Evolutionary conservation across 1,140 invertebrate species (phyloP), one percentile per base, ranked within the genome.

Genomic region (Caerostris darwini): DNA sequence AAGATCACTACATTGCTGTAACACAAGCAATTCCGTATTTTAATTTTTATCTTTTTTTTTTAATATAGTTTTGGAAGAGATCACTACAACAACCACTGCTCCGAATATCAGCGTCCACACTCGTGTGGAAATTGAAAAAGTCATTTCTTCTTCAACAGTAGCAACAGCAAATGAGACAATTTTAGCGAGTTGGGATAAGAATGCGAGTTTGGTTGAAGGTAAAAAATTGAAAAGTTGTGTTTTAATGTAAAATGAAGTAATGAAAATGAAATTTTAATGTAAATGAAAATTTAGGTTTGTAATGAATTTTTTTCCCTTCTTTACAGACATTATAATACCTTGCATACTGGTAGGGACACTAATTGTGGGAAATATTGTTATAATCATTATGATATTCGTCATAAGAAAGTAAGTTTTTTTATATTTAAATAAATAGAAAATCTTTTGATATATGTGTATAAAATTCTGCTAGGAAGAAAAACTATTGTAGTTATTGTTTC

Each of bases 311-410:
- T 77, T 85, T 19, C 58, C 50, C 58, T 85, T 4, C 17, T 19
- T 90, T 85, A 14, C 57, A 88, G 94, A 94, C 69, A 91, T 94
- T 54, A 54, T 95, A 58, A 89, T 96, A 69, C 95, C 95, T 67
- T 93, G 95, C 17, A 90, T 95, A 7, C 94, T 96, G 10, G 95
- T 96, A 56, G 93, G 83, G n/a, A 93, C 95, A n/a, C 86, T 96
- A 54, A 85, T 96, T 12, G 57, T 95, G 54, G 95, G 95, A 56
- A 96, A 96, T 94, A 95, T 88, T 5, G 94, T 95, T 3, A 93
- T 96, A 10, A 82, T 96, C n/a, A 90, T 95, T 53, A 92, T 95
- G 54, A 95, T 96, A 34, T 95, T 95, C 83, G 92, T 95, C 19
- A 50, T 94, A 56, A 89, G 93, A 83, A 90, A 59, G 93, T 94